Percentiles rank a stretch among this genome's conserved stretches.
These are phyloP conservation scores for Andrena minutula DNA, from an alignment of 2,888 invertebrate species.

Conservation along the genomic window DNA sequence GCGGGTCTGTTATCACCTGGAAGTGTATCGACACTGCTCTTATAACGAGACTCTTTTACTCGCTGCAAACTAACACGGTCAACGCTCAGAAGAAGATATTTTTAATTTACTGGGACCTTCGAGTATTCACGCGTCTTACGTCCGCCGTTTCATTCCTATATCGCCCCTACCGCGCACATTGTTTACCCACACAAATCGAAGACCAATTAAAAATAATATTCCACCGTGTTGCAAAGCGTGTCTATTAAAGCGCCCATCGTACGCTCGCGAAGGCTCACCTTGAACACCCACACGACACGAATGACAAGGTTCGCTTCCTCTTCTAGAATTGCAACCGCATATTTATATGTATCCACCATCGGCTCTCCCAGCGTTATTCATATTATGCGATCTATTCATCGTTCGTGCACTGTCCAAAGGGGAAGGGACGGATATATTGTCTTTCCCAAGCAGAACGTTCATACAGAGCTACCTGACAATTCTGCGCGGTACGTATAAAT, in stretches of 20 bases:
- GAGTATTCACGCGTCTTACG: too few relatives aligned
- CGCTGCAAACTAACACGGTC: not conserved
- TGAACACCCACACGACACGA: conserved; percentile 61
- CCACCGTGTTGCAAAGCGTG: conserved; percentile 41
- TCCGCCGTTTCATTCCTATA: too few relatives aligned
- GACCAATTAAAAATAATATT: conserved; percentile 19
- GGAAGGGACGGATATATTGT: too few relatives aligned
- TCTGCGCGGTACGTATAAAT: not conserved
- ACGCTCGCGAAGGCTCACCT: conserved; percentile 53
- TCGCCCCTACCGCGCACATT: too few relatives aligned
- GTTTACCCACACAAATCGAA: conserved; percentile 26
- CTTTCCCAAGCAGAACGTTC: not conserved
- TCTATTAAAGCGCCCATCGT: conserved; percentile 51
- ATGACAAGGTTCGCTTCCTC: conserved; percentile 62
- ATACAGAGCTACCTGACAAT: not conserved
- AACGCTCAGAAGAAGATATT: not conserved
- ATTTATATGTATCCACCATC: conserved; percentile 35
- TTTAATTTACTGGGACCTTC: not conserved
- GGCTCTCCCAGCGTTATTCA: conserved; percentile 11
- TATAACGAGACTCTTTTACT: not conserved
- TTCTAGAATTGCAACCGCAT: conserved; percentile 57
- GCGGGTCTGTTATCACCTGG: too few relatives aligned
- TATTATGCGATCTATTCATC: not conserved
- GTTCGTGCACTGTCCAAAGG: not conserved
- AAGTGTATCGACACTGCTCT: too few relatives aligned